Conservation (phyloP, 1,140 invertebrate genomes). For the Pachyrhynchus sulphureomaculatus region DNA sequence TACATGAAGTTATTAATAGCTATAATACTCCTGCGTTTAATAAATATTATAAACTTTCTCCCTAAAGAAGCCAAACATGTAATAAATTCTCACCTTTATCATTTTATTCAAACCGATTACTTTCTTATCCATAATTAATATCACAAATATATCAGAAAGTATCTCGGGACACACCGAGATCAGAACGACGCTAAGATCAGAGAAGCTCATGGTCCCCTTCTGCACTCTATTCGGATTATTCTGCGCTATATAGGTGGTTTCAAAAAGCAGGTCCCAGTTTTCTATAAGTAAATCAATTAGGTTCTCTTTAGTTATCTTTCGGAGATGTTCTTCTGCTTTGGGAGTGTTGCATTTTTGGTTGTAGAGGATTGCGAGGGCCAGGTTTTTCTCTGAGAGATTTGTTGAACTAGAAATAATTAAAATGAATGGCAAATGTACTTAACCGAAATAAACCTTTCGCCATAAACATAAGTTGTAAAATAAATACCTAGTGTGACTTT, state of each 20-base stretch:
- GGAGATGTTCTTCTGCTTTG: constrained; percentile 53
- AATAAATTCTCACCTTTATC: constrained; percentile 56
- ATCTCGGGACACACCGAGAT: constrained; percentile 54
- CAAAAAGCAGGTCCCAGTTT: constrained; percentile 59
- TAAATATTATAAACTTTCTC: no score
- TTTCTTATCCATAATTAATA: constrained; percentile 52
- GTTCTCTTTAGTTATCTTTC: constrained; percentile 49
- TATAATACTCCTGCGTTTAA: no score
- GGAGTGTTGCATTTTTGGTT: constrained; percentile 57
- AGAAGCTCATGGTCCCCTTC: constrained; percentile 55
- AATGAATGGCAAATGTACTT: no score
- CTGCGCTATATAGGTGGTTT: constrained; percentile 48
- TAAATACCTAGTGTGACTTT: background rate
- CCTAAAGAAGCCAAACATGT: no score
- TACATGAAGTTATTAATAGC: no score
- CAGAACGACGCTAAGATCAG: constrained; percentile 57
- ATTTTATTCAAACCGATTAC: constrained; percentile 55
- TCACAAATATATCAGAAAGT: constrained; percentile 54
- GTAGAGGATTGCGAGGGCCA: constrained; percentile 57
- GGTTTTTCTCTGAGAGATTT: constrained; percentile 41
- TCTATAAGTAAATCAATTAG: constrained; percentile 50
- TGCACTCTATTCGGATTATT: constrained; percentile 36
- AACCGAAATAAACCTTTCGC: background rate
- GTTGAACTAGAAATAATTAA: constrained; percentile 1
- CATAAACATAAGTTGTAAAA: no score